Percentiles rank a stretch among this genome's conserved stretches.
These are phyloP conservation scores for Trichopoda pennipes DNA, from an alignment of 2,888 invertebrate species.

Conservation along the genomic window DNA sequence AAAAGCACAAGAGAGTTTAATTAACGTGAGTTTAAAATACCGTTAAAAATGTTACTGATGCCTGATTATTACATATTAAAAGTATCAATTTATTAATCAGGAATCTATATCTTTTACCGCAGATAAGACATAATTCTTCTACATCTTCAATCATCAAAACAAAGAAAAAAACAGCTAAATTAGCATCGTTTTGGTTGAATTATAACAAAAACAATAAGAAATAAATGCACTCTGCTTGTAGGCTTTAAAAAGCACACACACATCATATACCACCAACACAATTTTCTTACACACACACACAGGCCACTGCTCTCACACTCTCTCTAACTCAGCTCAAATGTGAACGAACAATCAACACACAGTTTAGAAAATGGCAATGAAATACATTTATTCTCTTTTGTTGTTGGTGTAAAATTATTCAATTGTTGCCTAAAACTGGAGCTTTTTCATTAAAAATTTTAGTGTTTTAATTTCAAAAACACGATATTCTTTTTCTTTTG, in stretches of 20 bases:
- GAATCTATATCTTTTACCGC: too few species aligned
- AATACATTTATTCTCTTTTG: slow-evolving; percentile 21
- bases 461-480: neutral
- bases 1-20: too few species aligned
- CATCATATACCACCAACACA: slow-evolving; percentile 56
- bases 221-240: slow-evolving; percentile 11
- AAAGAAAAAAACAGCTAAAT: slow-evolving; percentile 8
- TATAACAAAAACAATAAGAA: slow-evolving; percentile 22
- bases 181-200: slow-evolving; percentile 14
- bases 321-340: slow-evolving; percentile 12
- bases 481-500: slow-evolving; percentile 7
- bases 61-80: too few species aligned
- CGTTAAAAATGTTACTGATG: too few species aligned
- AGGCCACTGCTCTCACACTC: slow-evolving; percentile 21
- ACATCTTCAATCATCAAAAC: too few species aligned
- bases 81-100: too few species aligned
- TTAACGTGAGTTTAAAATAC: too few species aligned
- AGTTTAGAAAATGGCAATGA: slow-evolving; percentile 66
- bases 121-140: neutral
- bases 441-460: neutral
- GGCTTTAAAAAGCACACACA: slow-evolving; percentile 7
- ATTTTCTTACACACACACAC: slow-evolving; percentile 30
- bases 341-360: slow-evolving; percentile 32
- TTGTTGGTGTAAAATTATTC: neutral
- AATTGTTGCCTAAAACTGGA: neutral